Percentiles rank a stretch among this genome's conserved stretches.
Conservation (phyloP, 2,113 vertebrate species). For the Bufo bufo region DNA sequence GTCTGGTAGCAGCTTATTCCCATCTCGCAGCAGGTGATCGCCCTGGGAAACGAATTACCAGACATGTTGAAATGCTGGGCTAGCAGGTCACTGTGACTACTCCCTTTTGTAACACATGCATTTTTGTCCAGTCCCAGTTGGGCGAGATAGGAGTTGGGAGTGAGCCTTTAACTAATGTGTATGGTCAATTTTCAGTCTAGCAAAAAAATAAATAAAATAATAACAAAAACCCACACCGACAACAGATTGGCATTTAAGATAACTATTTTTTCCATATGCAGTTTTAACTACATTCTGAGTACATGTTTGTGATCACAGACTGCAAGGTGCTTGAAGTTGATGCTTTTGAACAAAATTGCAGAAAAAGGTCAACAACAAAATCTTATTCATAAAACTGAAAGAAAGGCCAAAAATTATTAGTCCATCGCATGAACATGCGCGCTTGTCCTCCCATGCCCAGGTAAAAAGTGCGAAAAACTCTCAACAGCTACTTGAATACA, state of each 20-base stretch:
- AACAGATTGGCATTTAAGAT: constrained; percentile 10
- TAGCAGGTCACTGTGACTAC: too few relatives aligned
- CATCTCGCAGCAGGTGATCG: too few relatives aligned
- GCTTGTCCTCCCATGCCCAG: constrained; percentile 62
- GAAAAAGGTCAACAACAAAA: constrained; percentile 70
- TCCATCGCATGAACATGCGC: constrained; percentile 61
- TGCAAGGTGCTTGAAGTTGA: constrained; percentile 51
- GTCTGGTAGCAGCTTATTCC: too few relatives aligned
- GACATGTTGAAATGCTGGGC: too few relatives aligned
- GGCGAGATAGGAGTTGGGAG: not conserved
- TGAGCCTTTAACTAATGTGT: not conserved
- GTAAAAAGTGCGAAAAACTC: constrained; percentile 53
- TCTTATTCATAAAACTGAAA: constrained; percentile 71
- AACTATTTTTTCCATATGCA: constrained; percentile 67
- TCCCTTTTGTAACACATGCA: too few relatives aligned
- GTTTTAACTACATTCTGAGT: constrained; percentile 76
- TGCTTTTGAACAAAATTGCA: constrained; percentile 70
- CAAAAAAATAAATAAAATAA: not conserved
- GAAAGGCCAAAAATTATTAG: constrained; percentile 52
- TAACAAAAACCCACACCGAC: not conserved
- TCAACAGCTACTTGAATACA: constrained; percentile 49
- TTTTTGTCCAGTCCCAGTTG: too few relatives aligned
- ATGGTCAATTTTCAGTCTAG: not conserved
- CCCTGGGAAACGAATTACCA: too few relatives aligned
- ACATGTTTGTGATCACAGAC: constrained; percentile 68